Evolutionary conservation across 2,113 vertebrate species (phyloP).

Genomic region (Sceloporus tristichus): DNA sequence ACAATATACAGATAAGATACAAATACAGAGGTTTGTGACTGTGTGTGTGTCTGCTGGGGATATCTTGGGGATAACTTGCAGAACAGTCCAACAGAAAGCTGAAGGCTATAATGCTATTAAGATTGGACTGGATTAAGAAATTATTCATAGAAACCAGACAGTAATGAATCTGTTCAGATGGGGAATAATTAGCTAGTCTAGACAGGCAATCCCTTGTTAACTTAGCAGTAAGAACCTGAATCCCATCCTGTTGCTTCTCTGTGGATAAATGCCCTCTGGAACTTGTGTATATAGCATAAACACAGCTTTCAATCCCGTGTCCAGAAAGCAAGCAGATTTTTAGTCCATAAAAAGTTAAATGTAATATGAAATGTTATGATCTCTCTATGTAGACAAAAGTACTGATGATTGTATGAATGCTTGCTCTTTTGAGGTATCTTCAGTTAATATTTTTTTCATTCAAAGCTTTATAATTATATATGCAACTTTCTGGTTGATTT

Average conservation of each 20-base stretch:
- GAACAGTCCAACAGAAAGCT: not conserved
- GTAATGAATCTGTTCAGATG: not conserved
- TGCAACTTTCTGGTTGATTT: not conserved
- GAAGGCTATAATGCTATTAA: not conserved
- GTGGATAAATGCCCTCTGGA: not conserved
- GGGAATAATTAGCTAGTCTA: constrained; percentile 15
- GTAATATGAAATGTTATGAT: constrained; percentile 8
- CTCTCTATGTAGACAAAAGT: not conserved
- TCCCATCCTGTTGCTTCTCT: constrained; percentile 21
- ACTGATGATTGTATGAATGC: not conserved
- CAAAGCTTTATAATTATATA: not conserved
- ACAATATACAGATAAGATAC: not conserved
- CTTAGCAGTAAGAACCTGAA: not conserved
- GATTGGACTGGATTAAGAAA: not conserved
- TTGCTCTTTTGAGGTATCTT: not conserved
- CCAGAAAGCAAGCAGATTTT: not conserved
- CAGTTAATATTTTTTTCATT: not conserved
- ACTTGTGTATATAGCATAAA: not conserved
- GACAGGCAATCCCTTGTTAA: not conserved
- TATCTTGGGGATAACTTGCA: not conserved
- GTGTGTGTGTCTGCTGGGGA: not conserved
- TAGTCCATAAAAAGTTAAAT: not conserved
- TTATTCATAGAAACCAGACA: constrained; percentile 1
- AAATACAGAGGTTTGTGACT: not conserved
- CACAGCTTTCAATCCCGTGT: not conserved